These are phyloP conservation scores for Chelon labrosus DNA, from an alignment of 2,797 vertebrate genomes.

Conservation along the genomic window DNA sequence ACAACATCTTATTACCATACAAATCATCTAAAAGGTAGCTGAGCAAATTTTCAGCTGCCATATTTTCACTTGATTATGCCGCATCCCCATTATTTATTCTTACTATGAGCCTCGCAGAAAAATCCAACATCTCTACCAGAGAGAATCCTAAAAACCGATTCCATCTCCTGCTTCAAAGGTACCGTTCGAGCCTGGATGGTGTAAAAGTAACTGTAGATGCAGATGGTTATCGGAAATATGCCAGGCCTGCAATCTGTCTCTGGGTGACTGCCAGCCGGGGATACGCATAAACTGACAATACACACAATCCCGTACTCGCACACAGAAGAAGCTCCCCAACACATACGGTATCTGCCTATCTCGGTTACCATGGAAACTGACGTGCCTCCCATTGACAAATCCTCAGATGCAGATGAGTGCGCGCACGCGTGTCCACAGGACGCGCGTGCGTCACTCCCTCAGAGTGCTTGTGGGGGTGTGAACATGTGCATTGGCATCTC, in stretches of 20 bases:
- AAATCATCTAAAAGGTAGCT: conserved; percentile 2
- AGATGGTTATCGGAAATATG: conserved; percentile 60
- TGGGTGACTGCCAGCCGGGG: conserved; percentile 70
- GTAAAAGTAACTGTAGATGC: conserved; percentile 60
- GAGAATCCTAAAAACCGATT: conserved; percentile 19
- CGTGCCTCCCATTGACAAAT: conserved; percentile 85
- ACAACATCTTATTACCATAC: background rate
- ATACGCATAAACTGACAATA: conserved; percentile 69
- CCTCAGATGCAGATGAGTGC: conserved; percentile 52
- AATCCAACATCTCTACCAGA: conserved; percentile 9
- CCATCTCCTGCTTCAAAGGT: conserved; percentile 37
- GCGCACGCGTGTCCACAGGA: conserved; percentile 15
- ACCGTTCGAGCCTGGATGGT: conserved; percentile 44
- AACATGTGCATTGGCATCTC: conserved; percentile 60
- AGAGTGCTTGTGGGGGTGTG: conserved; percentile 54
- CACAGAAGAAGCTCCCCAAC: conserved; percentile 52
- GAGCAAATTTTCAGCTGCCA: conserved; percentile 1
- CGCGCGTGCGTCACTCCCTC: conserved; percentile 19
- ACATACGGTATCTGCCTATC: conserved; percentile 66
- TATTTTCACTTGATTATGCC: background rate
- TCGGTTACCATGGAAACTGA: conserved; percentile 86
- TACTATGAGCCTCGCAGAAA: background rate
- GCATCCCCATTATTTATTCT: background rate
- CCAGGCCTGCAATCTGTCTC: conserved; percentile 75
- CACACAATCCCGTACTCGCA: conserved; percentile 51